These are phyloP conservation scores for Pardosa pseudoannulata DNA, from an alignment of 2,888 invertebrate species.

Conservation along the genomic window DNA sequence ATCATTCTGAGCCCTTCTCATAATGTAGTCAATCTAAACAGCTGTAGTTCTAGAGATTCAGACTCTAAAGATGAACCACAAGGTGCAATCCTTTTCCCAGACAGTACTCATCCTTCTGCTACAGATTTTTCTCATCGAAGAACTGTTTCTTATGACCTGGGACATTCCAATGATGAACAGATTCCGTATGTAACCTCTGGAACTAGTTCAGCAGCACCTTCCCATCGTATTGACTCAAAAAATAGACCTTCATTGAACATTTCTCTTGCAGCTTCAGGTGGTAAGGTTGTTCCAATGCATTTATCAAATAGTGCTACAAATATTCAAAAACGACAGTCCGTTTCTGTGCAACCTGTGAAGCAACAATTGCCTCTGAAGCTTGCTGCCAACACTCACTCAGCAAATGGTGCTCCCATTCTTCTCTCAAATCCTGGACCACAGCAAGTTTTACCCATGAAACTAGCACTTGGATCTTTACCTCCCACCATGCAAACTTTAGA, in stretches of 20 bases:
- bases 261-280: not conserved
- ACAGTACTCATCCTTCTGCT: conserved; percentile 66
- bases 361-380: conserved; percentile 94
- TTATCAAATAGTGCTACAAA: conserved; percentile 86
- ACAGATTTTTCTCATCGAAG: conserved; percentile 62
- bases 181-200: conserved; percentile 75
- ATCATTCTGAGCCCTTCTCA: conserved; percentile 83
- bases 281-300: conserved; percentile 82
- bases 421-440: conserved; percentile 36
- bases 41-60: conserved; percentile 36
- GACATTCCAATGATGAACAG: conserved; percentile 71
- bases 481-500: conserved; percentile 18
- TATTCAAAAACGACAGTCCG: conserved; percentile 82
- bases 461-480: conserved; percentile 35
- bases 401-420: conserved; percentile 46
- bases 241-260: conserved; percentile 51
- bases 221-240: conserved; percentile 57
- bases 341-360: conserved; percentile 82
- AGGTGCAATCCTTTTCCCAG: conserved; percentile 54
- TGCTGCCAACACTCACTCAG: conserved; percentile 82
- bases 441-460: conserved; percentile 62
- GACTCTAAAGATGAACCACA: conserved; percentile 72
- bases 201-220: conserved; percentile 41
- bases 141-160: conserved; percentile 71
- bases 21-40: conserved; percentile 77